Evolutionary conservation across 1,140 invertebrate genomes (phyloP).

Genomic region (Portunus trituberculatus): DNA sequence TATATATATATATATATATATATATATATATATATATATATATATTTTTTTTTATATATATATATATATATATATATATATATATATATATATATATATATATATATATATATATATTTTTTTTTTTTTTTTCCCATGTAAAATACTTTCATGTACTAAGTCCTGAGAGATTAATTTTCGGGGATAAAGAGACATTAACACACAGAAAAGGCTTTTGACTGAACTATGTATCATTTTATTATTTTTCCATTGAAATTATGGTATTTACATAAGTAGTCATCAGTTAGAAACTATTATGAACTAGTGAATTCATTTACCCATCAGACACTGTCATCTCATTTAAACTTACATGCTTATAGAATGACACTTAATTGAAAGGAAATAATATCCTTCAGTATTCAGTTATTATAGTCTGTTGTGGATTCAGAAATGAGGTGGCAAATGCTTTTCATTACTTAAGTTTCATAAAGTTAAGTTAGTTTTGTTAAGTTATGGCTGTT

Average conservation of each 20-base stretch:
- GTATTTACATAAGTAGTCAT: not conserved
- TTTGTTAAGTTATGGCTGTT: constrained; percentile 72
- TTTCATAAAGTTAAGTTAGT: constrained; percentile 69
- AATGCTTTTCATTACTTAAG: constrained; percentile 63
- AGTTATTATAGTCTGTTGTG: constrained; percentile 1
- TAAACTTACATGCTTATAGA: constrained; percentile 16
- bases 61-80: too few species aligned
- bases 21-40: too few species aligned
- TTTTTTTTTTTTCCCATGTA: too few species aligned
- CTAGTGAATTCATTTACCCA: constrained; percentile 59
- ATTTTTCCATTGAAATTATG: not conserved
- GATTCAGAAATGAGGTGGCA: constrained; percentile 68
- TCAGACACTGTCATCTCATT: constrained; percentile 72
- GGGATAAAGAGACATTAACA: not conserved
- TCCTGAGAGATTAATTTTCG: too few species aligned
- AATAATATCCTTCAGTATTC: constrained; percentile 13
- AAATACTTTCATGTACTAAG: not conserved
- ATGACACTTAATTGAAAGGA: not conserved
- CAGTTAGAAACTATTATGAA: not conserved
- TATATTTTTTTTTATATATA: too few species aligned
- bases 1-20: too few species aligned
- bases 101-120: too few species aligned
- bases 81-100: too few species aligned
- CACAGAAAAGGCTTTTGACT: not conserved
- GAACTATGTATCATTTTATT: not conserved